These are phyloP conservation scores for Synchiropus splendidus DNA, from an alignment of 2,113 vertebrate genomes.

Conservation along the genomic window DNA sequence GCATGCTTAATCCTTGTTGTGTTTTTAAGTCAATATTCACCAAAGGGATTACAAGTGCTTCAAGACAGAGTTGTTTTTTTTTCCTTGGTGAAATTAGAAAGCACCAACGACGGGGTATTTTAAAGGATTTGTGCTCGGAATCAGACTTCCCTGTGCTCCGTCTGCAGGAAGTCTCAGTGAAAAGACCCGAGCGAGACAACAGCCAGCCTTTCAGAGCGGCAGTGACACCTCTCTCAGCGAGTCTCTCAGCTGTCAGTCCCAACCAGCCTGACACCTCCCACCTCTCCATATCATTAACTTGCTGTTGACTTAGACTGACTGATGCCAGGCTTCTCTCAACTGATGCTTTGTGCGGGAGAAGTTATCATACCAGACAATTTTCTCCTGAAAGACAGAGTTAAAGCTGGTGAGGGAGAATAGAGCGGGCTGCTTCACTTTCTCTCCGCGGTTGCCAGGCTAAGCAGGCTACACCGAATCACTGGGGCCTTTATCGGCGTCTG, in stretches of 20 bases:
- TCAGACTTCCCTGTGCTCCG: conserved; percentile 10
- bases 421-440: conserved; percentile 57
- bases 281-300: conserved; percentile 56
- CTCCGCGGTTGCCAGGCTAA: conserved; percentile 58
- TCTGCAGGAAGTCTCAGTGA: conserved; percentile 27
- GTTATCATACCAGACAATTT: conserved; percentile 53
- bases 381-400: conserved; percentile 44
- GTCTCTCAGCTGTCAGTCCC: conserved; percentile 38
- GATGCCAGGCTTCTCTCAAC: conserved; percentile 47
- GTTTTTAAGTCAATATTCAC: conserved; percentile 3
- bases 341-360: conserved; percentile 49
- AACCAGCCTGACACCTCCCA: conserved; percentile 32
- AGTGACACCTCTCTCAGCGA: conserved; percentile 42
- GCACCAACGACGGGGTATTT: conserved; percentile 17
- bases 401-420: conserved; percentile 39
- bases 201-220: conserved; percentile 38
- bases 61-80: conserved; percentile 17
- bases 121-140: conserved; percentile 32
- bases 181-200: conserved; percentile 36
- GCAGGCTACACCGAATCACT: conserved; percentile 45
- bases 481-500: conserved; percentile 55
- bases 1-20: neutral
- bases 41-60: conserved; percentile 25
- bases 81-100: conserved; percentile 31
- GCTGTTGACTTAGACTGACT: conserved; percentile 47